These are phyloP conservation scores for Pogonus chalceus DNA, from an alignment of 1,140 invertebrate species.

Conservation along the genomic window DNA sequence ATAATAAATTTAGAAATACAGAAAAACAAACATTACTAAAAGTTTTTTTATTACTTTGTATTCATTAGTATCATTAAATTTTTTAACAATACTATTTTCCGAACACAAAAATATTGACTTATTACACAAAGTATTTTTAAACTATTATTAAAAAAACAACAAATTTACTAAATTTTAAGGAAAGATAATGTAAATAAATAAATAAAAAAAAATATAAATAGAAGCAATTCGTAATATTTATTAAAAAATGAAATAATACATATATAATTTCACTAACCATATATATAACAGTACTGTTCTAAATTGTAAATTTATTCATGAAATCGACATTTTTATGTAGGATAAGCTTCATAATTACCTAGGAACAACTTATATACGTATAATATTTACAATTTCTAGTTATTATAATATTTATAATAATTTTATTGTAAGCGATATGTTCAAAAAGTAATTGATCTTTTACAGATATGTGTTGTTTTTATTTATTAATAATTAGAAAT, in stretches of 20 bases:
- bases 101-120: too few relatives aligned
- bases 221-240: not conserved
- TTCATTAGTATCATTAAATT: too few relatives aligned
- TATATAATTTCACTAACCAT: not conserved
- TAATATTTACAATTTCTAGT: not conserved
- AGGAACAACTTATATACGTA: not conserved
- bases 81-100: too few relatives aligned
- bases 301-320: not conserved
- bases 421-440: not conserved
- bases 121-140: too few relatives aligned
- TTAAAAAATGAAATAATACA: not conserved
- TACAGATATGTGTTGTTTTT: not conserved
- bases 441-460: not conserved
- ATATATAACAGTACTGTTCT: not conserved
- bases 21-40: too few relatives aligned
- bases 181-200: too few relatives aligned
- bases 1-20: too few relatives aligned
- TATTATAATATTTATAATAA: not conserved
- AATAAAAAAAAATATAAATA: too few relatives aligned
- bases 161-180: too few relatives aligned
- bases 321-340: not conserved
- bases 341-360: not conserved
- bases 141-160: too few relatives aligned
- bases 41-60: too few relatives aligned
- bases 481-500: not conserved